Conservation (phyloP, 2,113 vertebrate genomes). For the Saimiri boliviensis region DNA sequence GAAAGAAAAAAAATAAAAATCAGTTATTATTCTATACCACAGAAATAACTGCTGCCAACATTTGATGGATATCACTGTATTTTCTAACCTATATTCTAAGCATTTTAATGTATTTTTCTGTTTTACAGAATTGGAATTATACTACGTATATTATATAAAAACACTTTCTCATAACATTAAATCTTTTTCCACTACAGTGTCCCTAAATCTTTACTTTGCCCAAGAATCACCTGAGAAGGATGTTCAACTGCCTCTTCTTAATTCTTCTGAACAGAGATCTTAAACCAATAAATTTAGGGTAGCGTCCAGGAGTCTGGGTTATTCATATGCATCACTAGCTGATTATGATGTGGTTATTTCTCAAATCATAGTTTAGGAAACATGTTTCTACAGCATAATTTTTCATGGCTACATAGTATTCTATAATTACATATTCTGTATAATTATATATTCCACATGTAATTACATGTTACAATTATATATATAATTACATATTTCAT, state of each 20-base stretch:
- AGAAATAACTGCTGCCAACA: neutral
- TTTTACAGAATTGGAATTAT: constrained; percentile 15
- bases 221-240: neutral
- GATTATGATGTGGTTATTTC: neutral
- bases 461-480: neutral
- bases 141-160: neutral
- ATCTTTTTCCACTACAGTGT: neutral
- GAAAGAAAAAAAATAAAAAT: constrained; percentile 33
- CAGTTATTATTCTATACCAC: neutral
- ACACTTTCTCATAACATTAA: neutral
- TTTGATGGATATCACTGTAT: neutral
- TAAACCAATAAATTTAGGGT: neutral
- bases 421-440: neutral
- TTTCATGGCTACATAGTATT: neutral
- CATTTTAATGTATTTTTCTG: neutral
- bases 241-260: neutral
- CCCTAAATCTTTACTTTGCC: neutral
- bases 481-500: neutral
- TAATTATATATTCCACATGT: neutral
- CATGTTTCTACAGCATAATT: neutral
- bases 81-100: neutral
- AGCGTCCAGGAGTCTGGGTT: neutral
- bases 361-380: neutral
- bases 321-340: neutral
- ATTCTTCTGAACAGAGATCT: neutral